These are phyloP conservation scores for Nebria salina DNA, from an alignment of 2,888 invertebrate species.

Conservation along the genomic window DNA sequence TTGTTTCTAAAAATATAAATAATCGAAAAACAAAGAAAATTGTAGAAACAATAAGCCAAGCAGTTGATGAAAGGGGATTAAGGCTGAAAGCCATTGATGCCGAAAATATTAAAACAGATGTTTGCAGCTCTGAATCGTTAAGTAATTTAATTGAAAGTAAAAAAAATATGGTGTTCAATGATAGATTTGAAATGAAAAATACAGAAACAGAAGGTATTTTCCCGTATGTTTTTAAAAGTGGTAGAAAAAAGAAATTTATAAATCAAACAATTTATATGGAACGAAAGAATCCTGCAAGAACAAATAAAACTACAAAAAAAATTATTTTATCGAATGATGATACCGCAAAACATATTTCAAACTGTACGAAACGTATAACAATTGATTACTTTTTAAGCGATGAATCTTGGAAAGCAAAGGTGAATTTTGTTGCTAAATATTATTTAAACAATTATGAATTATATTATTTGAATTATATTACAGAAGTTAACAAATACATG, in stretches of 20 bases:
- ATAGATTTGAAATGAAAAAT: not conserved
- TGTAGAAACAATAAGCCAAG: too few species aligned
- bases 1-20: not conserved
- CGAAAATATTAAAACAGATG: not conserved
- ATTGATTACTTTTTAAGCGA: conserved; percentile 12
- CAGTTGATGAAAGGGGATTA: not conserved
- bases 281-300: not conserved
- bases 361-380: not conserved
- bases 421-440: not conserved
- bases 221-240: not conserved
- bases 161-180: not conserved
- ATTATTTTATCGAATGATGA: not conserved
- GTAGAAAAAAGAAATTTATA: not conserved
- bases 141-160: not conserved
- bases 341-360: not conserved
- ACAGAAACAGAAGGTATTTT: not conserved
- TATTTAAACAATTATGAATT: not conserved
- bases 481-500: not conserved
- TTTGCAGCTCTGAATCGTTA: not conserved
- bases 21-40: not conserved
- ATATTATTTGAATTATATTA: conserved; percentile 4
- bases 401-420: not conserved
- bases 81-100: not conserved
- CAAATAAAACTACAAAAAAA: not conserved
- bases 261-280: not conserved